These are phyloP conservation scores for Scarus forsteni DNA, from an alignment of 2,797 vertebrate genomes.

Conservation along the genomic window DNA sequence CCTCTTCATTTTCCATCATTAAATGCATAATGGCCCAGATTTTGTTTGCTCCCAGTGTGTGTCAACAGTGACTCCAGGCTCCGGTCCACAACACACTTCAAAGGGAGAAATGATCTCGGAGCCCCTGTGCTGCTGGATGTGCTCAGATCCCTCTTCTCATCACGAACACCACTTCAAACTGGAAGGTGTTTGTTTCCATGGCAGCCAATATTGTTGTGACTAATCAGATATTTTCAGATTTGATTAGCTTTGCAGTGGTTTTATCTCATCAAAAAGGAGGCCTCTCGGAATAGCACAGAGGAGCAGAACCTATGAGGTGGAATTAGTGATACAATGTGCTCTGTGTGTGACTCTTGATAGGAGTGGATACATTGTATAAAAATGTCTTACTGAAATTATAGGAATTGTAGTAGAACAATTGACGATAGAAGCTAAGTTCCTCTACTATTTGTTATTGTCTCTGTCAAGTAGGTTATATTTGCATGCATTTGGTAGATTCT, in stretches of 20 bases:
- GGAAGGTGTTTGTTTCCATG: slow-evolving; percentile 58
- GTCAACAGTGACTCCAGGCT: slow-evolving; percentile 68
- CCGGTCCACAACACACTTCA: slow-evolving; percentile 64
- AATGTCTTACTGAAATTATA: no score
- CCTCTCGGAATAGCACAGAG: slow-evolving; percentile 34
- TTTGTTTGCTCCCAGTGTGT: slow-evolving; percentile 70
- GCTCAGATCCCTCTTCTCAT: slow-evolving; percentile 46
- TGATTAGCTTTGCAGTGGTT: slow-evolving; percentile 41
- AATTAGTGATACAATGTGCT: slow-evolving; percentile 38
- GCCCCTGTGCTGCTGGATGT: slow-evolving; percentile 48
- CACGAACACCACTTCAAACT: slow-evolving; percentile 34
- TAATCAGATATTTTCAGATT: slow-evolving; percentile 60
- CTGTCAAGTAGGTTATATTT: no score
- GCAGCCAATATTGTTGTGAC: slow-evolving; percentile 51
- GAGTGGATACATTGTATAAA: slow-evolving; percentile 4
- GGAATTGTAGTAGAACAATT: no score
- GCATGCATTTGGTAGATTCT: no score
- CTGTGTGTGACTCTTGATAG: slow-evolving; percentile 26
- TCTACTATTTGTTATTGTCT: no score
- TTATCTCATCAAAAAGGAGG: slow-evolving; percentile 38
- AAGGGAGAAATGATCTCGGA: slow-evolving; percentile 70
- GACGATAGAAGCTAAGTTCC: no score
- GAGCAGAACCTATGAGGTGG: slow-evolving; percentile 38
- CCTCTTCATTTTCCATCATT: slow-evolving; percentile 58
- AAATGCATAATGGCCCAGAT: slow-evolving; percentile 73